Base-by-base conservation (phyloP, 2,888 invertebrate species). In the Tinea pellionella region DNA sequence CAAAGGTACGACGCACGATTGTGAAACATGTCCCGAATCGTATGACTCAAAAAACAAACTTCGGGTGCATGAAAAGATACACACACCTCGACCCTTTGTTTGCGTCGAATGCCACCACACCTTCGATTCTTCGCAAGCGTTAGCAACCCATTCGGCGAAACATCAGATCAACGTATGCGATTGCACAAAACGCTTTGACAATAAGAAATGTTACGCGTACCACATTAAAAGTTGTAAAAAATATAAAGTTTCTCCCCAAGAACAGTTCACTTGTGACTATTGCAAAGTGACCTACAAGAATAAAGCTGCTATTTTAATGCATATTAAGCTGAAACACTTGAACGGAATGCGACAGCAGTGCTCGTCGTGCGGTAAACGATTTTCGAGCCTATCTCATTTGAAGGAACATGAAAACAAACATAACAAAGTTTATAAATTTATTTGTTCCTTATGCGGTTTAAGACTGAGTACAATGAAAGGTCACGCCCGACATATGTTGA, bases 391-490 rank as follows among this genome's bases (percentile, higher is more conserved):
- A 0, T 62, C 63, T 0, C 70, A 70, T 63, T 67, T 80, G 37
- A 13, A 60, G 0, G 80, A 80, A 51, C 80, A 80, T 47, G 62
- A 62, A 1, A 73, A 73, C 4, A 69, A 66, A 0, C 80, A 80
- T 37, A 66, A 72, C 0, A 71, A 64, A 61, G 61, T 73, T 0
- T 73, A 78, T 62, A 68, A 78, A 59, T 72, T 66, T 59, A 63
- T 72, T 0, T 80, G 80, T 58, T 60, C 63, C 0, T 62, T 66
- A 2, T 80, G 80, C 18, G 67, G 65, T 0, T 61, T 63, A 0
- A 72, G 70, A 1, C 77, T 70, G 51, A 72, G 74, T 11, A 68
- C 76, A 0, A 64, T 71, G 11, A 63, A 75, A 4, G 79, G 80
- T 0, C 73, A 71, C 51, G 62, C 72, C 24, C 68, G 66, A 12